Base-by-base conservation (phyloP, 1,140 invertebrate species). In the Orius insidiosus region DNA sequence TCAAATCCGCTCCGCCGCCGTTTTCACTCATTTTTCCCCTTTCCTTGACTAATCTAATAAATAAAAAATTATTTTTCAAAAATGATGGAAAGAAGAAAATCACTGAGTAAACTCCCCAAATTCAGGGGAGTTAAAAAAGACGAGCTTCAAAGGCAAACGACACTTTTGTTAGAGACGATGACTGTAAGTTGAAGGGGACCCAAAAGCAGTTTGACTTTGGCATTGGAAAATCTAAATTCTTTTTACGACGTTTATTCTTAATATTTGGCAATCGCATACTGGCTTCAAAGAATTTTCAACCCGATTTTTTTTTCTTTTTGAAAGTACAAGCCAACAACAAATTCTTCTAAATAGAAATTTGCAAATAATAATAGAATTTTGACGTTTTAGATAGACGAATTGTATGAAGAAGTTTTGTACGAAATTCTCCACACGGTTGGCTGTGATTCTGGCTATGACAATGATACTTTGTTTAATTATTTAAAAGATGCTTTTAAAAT, bases 351-450 rank as follows among this genome's bases (percentile, higher is more conserved):
- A 24, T 24, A 24, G 24, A 24, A 24, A 24, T 24, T 24, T 24
- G 7, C 24, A 24, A 24, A 7, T 7, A 24, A 24, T 24, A 24
- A 24, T 4, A 24, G 3, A 4, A 24, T 24, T 24, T 24, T 49
- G 43, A 52, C 56, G 38, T 54, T 50, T 68, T 69, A 87, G 84
- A 74, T 85, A 49, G 87, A 94, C 58, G 80, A 90, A 63, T 69
- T 97, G 7, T 97, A 97, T 57, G 70, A 84, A 53, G 89, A 94
- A 63, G 74, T 95, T 16, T 63, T 96, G 43, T 95, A 87, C 61
- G 85, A 93, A 63, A 87, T 90, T 48, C 69, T 88, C 46, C 88
- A 97, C 65, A 89, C 92, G 67, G 80, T 96, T 54, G 86, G 86
- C 44, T 74, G 74, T 54, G 80, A 86, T 58, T 69, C 73, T 10